phyloP scores from a whole-genome alignment of 2,113 vertebrate species.

The Lynx canadensis region DNA sequence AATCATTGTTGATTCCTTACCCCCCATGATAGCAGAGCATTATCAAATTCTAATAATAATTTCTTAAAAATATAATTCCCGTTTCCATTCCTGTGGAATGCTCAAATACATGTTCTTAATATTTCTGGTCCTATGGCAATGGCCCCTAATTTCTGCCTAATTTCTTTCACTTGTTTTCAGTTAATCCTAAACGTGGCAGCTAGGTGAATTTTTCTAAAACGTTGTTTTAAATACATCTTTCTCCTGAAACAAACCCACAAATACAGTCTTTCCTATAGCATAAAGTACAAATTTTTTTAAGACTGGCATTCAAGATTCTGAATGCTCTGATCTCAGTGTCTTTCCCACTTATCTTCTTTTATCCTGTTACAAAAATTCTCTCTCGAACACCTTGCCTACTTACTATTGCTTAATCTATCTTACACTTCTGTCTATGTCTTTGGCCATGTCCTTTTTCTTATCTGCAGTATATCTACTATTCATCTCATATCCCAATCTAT shows the following conservation, averaged over 20 bases:
- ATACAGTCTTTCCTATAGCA: not conserved
- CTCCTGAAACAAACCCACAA: not conserved
- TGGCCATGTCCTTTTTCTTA: not conserved
- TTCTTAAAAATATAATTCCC: not conserved
- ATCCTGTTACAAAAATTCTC: not conserved
- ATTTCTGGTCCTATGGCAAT: not conserved
- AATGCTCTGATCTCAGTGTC: not conserved
- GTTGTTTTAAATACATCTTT: not conserved
- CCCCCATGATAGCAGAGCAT: not conserved
- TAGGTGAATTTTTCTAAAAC: not conserved
- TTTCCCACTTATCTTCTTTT: not conserved
- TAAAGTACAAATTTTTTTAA: not conserved
- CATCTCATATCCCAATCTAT: not conserved
- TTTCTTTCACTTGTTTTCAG: not conserved
- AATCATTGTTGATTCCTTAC: not conserved
- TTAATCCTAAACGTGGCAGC: not conserved
- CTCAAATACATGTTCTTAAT: not conserved
- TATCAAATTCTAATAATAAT: not conserved
- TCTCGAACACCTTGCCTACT: not conserved
- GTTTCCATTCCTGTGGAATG: not conserved
- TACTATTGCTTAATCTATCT: not conserved
- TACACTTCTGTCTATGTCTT: not conserved
- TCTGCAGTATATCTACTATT: not conserved
- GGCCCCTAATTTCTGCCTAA: not conserved
- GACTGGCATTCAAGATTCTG: not conserved